Evolutionary conservation across 1,140 invertebrate species (phyloP), one percentile per base, ranked within the genome.

Genomic region (Calephelis virginiensis): DNA sequence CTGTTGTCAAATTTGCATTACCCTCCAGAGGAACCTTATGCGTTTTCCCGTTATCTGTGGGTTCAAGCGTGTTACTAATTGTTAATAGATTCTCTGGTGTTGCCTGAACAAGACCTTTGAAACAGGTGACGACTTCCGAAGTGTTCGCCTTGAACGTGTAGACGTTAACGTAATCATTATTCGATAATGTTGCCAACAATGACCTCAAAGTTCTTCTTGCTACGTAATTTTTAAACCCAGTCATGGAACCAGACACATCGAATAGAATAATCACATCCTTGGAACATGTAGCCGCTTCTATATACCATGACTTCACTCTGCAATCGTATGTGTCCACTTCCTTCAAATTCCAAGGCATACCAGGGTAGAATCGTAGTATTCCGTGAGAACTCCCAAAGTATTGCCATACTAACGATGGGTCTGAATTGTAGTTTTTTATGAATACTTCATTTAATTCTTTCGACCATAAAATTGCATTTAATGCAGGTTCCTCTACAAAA

Each of bases 231-330:
- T 93, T 92, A 78, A 94, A 94, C 1, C 99, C 99, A 17, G 95
- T 96, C 99, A 99, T 99, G 11, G 98, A 99, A n/a, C 99, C 99
- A 66, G 97, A 97, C 48, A 94, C 95, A 84, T 99, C 99, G 49
- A 99, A 93, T 28, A 99, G 91, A 69, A 99, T 98, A 17, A 99
- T 94, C 71, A 99, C 95, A 83, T 99, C 98, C 90, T 99, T 99
- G 9, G 98, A 98, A 74, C 97, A 98, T 0, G 98, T 98, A 0
- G 98, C 97, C 1, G 98, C 98, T 90, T 99, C 96, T 69, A 99
- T 98, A 85, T 98, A 99, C 97, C 97, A 98, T 28, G 96, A 96
- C 59, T 96, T 92, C 13, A 96, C 95, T 9, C 97, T 93, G 76
- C 96, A 97, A 80, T 98, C 97, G 80, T 97, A 98, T 0, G 89